phyloP scores from a whole-genome alignment of 2,113 vertebrate species.

The Mohoua ochrocephala region DNA sequence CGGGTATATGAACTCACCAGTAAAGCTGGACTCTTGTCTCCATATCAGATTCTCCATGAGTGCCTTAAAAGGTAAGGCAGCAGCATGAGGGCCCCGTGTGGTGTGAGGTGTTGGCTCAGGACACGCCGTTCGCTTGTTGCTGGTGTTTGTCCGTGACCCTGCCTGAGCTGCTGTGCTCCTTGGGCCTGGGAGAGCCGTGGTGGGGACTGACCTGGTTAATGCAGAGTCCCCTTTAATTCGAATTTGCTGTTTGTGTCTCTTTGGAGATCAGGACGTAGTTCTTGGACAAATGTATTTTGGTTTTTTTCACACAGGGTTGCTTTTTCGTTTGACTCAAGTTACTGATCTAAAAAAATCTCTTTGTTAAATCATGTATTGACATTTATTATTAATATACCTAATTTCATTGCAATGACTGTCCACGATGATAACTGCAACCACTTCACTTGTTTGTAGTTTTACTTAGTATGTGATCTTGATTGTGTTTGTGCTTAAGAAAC shows the following conservation, averaged over 20 bases:
- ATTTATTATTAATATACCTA: neutral
- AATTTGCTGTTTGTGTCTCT: neutral
- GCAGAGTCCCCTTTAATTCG: rapidly evolving
- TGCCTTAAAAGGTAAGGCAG: slow-evolving; percentile 96
- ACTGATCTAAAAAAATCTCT: neutral
- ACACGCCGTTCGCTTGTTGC: rapidly evolving
- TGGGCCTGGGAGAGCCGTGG: rapidly evolving
- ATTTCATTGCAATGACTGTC: neutral
- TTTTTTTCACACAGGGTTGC: neutral
- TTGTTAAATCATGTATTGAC: neutral
- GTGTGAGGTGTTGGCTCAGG: neutral
- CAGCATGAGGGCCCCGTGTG: rapidly evolving
- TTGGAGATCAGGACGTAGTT: neutral
- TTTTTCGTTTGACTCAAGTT: neutral
- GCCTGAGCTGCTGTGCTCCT: neutral
- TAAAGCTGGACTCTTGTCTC: slow-evolving; percentile 97
- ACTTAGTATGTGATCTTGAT: neutral
- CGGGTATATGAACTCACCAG: slow-evolving; percentile 98
- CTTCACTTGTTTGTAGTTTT: neutral
- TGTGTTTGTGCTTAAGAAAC: slow-evolving; percentile 81
- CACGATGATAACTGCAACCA: neutral
- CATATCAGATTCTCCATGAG: slow-evolving; percentile 99
- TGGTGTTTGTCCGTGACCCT: neutral
- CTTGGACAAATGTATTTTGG: neutral
- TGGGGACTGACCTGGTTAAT: neutral